Percentiles rank a stretch among this genome's conserved stretches.
Evolutionary conservation across 2,888 invertebrate species (phyloP).

Genomic region (Cantharis nigra): DNA sequence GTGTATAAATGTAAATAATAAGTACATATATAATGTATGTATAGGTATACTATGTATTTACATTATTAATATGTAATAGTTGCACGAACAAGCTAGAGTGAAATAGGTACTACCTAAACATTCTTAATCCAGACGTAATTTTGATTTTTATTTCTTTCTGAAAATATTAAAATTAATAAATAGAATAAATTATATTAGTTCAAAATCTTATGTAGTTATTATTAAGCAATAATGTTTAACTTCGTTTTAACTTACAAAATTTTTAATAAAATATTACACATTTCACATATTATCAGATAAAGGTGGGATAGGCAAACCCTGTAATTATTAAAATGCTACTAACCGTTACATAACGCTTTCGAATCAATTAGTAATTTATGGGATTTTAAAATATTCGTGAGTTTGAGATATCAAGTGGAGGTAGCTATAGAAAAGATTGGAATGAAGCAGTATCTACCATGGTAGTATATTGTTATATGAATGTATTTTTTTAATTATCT

Average conservation of each 20-base stretch:
- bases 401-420: not conserved
- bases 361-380: conserved; percentile 34
- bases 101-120: too few species aligned
- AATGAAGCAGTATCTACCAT: not conserved
- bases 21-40: too few species aligned
- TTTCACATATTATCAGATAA: not conserved
- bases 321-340: conserved; percentile 29
- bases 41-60: too few species aligned
- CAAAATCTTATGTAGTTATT: not conserved
- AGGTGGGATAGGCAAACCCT: conserved; percentile 16
- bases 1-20: too few species aligned
- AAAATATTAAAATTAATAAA: too few species aligned
- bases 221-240: not conserved
- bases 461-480: not conserved
- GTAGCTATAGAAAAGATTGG: not conserved
- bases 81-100: too few species aligned
- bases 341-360: conserved; percentile 34
- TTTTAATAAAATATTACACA: not conserved
- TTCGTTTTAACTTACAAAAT: not conserved
- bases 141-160: too few species aligned
- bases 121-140: too few species aligned
- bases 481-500: not conserved
- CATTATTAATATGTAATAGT: too few species aligned
- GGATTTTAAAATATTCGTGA: conserved; percentile 9
- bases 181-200: too few species aligned